Percentiles rank a stretch among this genome's conserved stretches.
phyloP scores from a whole-genome alignment of 30 jellyfish, hydroid and myxozoan species.

The Nemopilema nomurai region DNA sequence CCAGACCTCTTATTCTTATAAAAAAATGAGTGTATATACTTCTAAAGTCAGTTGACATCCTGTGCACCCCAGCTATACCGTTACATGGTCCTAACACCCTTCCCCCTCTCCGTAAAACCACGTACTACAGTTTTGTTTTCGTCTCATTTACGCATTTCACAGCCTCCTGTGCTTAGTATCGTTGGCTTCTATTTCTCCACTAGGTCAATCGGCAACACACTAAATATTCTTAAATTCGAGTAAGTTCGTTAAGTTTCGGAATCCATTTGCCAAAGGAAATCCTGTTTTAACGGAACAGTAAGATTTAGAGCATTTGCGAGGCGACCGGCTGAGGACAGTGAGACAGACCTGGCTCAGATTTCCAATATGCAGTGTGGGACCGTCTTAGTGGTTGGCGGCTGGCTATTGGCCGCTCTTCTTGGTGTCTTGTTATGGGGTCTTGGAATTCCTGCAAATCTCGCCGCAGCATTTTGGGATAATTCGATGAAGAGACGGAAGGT shows the following conservation, averaged over 20 bases:
- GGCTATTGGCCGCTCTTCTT: background rate
- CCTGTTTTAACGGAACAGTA: background rate
- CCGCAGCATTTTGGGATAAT: background rate
- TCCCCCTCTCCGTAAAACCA: no score
- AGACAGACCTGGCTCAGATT: background rate
- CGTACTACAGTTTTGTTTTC: no score
- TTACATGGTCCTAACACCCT: no score
- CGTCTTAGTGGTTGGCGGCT: background rate
- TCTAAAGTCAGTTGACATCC: no score
- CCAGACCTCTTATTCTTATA: no score
- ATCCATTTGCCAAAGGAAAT: background rate
- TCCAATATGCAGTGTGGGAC: background rate
- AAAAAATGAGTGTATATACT: no score
- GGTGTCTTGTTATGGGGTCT: background rate
- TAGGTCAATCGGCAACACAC: background rate
- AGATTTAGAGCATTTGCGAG: background rate
- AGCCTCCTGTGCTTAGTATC: background rate
- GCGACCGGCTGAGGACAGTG: background rate
- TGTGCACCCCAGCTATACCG: no score
- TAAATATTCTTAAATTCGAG: background rate
- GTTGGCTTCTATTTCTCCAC: background rate
- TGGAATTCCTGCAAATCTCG: background rate
- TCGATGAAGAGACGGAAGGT: background rate
- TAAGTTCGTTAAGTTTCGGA: background rate
- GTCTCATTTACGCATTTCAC: no score